Base-by-base conservation (phyloP, 1,140 invertebrate species). In the Thrips palmi region DNA sequence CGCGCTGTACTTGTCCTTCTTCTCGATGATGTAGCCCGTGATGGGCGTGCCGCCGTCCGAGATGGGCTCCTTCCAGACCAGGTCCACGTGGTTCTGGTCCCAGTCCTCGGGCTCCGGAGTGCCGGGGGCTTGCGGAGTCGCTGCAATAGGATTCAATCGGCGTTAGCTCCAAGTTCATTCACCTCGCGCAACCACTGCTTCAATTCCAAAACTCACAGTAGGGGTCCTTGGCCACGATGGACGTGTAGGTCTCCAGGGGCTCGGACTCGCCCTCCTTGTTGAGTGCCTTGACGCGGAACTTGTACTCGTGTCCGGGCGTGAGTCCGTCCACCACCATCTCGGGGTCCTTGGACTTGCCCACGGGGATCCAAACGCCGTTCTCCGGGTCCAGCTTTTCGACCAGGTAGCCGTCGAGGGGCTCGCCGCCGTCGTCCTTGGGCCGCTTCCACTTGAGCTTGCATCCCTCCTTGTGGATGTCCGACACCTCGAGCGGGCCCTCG, bases 231-330 rank as follows among this genome's bases (percentile, higher is more conserved):
- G 93, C 91, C 47, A 92, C 66, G 34, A 93, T 93, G 14, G 86
- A 74, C 37, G 80, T 76, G 46, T 84, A 69, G 11, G 89, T 93
- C 55, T 91, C 86, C 17, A 99, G 62, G n/a, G 91, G 91, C 53
- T 96, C 87, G 14, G 89, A 94, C 60, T 91, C 86, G 25, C 93
- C 92, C 63, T 97, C 87, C 48, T 86, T 88, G 56, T 98, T 98
- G 6, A 96, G 62, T 7, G 94, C 94, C 51, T 91, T 92, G 1
- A 98, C 92, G 40, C 93, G 70, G 74, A 98, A 98, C 63, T 93
- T 86, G 57, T 98, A 98, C 52, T 94, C 87, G 53, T 96, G 85
- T 39, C 91, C 92, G 40, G 88, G 81, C 41, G 80, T 82, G 24
- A 91, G 56, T 17, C 83, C 84, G 42, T 79, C 77, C 0, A 93